Evolutionary conservation across 1,140 invertebrate species (phyloP).

Genomic region (Thaumetopoea pityocampa): DNA sequence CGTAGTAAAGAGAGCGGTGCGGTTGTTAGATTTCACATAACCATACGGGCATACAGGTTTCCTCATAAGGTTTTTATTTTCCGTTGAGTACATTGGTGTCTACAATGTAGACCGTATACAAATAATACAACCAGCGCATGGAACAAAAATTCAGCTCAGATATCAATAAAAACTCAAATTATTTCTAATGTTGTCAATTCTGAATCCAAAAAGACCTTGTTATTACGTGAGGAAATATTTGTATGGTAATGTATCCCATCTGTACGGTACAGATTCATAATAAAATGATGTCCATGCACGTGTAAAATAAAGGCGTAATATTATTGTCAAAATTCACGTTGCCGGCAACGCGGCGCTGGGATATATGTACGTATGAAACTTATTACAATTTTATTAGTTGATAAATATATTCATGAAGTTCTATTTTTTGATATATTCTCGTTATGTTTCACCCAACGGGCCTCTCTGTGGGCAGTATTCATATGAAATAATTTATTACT

Average conservation of each 20-base stretch:
- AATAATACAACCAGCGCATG: too few species aligned
- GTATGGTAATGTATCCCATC: constrained; percentile 52
- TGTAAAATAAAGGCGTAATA: constrained; percentile 51
- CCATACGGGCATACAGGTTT: too few species aligned
- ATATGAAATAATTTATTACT: too few species aligned
- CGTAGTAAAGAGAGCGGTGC: too few species aligned
- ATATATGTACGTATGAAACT: constrained; percentile 55
- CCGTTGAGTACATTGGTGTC: too few species aligned
- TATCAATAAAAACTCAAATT: constrained; percentile 17
- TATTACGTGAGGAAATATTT: constrained; percentile 39
- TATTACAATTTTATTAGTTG: constrained; percentile 57
- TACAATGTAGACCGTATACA: too few species aligned
- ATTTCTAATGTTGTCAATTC: constrained; percentile 28
- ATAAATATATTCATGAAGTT: too few species aligned
- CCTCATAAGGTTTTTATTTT: too few species aligned
- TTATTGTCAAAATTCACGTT: constrained; percentile 58
- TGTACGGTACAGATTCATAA: constrained; percentile 60
- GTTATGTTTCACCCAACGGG: too few species aligned
- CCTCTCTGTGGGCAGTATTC: too few species aligned
- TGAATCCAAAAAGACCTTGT: constrained; percentile 30
- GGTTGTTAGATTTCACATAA: too few species aligned
- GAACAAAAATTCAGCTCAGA: constrained; percentile 2
- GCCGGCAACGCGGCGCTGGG: constrained; percentile 38
- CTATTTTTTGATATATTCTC: too few species aligned
- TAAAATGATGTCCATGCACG: constrained; percentile 59